These are phyloP conservation scores for Mythimna albipuncta DNA, from an alignment of 2,888 invertebrate species.

Conservation along the genomic window DNA sequence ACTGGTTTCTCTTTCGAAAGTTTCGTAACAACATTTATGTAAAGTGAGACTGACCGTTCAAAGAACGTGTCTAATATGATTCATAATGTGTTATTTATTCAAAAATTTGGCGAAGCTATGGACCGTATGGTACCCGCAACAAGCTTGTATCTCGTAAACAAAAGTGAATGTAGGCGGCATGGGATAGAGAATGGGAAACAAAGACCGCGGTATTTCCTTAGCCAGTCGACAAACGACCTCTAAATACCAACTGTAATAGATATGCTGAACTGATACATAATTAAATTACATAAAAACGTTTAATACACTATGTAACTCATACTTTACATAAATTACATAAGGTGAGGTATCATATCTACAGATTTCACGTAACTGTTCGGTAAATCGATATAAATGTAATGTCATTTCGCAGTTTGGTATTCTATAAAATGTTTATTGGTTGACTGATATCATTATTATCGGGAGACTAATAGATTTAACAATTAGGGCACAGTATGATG, in stretches of 20 bases:
- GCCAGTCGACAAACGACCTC: conserved; percentile 69
- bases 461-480: conserved; percentile 43
- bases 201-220: conserved; percentile 75
- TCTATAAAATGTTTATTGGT: conserved; percentile 27
- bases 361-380: conserved; percentile 42
- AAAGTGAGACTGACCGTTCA: conserved; percentile 56
- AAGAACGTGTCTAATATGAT: conserved; percentile 53
- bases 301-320: conserved; percentile 40
- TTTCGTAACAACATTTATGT: conserved; percentile 75
- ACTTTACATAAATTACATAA: conserved; percentile 47
- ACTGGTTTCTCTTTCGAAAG: conserved; percentile 81
- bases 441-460: conserved; percentile 29
- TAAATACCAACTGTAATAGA: conserved; percentile 67
- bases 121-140: conserved; percentile 35
- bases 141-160: conserved; percentile 74
- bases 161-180: conserved; percentile 87
- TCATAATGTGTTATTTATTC: conserved; percentile 62
- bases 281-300: conserved; percentile 57
- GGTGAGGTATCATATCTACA: conserved; percentile 27
- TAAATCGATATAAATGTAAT: conserved; percentile 30
- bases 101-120: conserved; percentile 47
- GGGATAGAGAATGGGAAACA: conserved; percentile 80
- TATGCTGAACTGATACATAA: conserved; percentile 58
- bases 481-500: conserved; percentile 40
- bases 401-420: conserved; percentile 13